Evolutionary conservation across 2,797 vertebrate species (phyloP), one percentile per base, ranked within the genome.

Genomic region (Apogon talboti): DNA sequence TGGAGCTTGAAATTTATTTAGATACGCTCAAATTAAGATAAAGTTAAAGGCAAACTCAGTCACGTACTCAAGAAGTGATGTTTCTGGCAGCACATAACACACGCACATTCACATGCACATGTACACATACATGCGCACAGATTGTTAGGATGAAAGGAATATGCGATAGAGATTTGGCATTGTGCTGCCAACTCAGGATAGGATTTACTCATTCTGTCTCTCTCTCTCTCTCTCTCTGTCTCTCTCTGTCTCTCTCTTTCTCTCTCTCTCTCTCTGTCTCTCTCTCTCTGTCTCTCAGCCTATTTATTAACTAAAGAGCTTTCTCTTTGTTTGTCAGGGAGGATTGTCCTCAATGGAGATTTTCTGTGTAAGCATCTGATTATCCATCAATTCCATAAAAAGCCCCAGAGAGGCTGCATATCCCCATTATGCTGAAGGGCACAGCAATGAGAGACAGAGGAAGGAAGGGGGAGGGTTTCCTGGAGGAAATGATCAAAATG

Each of bases 231-330:
- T 51, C 19, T 61, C 61, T 55, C 40, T 54, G 70, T 65, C 68
- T 70, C 72, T 70, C 50, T 62, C 37, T 71, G 51, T 58, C 65
- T 45, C 66, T 10, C 42, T 11, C 52, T 50, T 63, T 59, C 51
- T 58, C 44, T 66, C 68, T 54, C 38, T 54, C 46, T 51, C 19
- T 61, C 61, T 55, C 40, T 54, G 70, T 65, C 69, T 71, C 78
- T 47, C 63, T 75, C 74, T 71, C 54, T 83, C 85, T 82, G 55
- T 87, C 78, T 80, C 72, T 70, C 83, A 77, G 79, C 78, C 74
- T 91, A 86, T 90, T 91, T 91, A 91, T 91, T 88, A 91, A 90
- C 87, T 86, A 88, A 91, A 91, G 88, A 91, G 90, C 87, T 89
- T 91, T 89, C 82, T 89, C 82, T 88, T 90, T 90, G 88, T 91